Percentiles rank a stretch among this genome's conserved stretches.
Evolutionary conservation across 2,113 vertebrate genomes (phyloP).

Genomic region (Macrotis lagotis): DNA sequence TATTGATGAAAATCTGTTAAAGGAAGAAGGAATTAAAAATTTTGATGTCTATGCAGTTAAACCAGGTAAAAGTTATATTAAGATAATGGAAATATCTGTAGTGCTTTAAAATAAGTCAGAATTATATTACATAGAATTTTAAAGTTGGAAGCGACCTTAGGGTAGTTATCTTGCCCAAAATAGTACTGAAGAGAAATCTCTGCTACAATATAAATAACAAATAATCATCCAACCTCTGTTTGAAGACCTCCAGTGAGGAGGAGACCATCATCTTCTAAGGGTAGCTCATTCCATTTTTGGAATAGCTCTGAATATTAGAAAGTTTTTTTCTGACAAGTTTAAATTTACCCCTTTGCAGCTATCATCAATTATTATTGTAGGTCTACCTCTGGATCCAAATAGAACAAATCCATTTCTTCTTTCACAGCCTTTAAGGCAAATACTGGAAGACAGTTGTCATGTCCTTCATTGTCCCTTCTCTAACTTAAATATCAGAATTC

Average conservation of each 20-base stretch:
- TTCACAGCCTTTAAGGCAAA: background rate
- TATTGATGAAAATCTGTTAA: constrained; percentile 94
- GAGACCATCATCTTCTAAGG: background rate
- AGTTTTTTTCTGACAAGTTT: background rate
- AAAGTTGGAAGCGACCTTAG: background rate
- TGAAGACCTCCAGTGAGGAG: background rate
- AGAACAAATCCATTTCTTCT: background rate
- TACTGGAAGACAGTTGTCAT: background rate
- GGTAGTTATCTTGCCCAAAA: background rate
- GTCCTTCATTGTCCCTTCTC: background rate
- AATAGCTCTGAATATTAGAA: background rate
- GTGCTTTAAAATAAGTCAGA: background rate
- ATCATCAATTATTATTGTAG: background rate
- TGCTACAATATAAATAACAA: background rate
- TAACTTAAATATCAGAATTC: background rate
- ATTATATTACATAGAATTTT: background rate
- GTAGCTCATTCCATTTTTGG: background rate
- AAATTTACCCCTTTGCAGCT: background rate
- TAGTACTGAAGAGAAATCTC: background rate
- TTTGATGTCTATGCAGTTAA: constrained; percentile 93
- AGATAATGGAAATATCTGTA: background rate
- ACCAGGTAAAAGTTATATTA: constrained; percentile 86
- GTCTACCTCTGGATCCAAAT: background rate
- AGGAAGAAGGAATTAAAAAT: constrained; percentile 89
- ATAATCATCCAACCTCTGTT: background rate